These are phyloP conservation scores for Melitaea athalia DNA, from an alignment of 2,888 invertebrate genomes.

Conservation along the genomic window DNA sequence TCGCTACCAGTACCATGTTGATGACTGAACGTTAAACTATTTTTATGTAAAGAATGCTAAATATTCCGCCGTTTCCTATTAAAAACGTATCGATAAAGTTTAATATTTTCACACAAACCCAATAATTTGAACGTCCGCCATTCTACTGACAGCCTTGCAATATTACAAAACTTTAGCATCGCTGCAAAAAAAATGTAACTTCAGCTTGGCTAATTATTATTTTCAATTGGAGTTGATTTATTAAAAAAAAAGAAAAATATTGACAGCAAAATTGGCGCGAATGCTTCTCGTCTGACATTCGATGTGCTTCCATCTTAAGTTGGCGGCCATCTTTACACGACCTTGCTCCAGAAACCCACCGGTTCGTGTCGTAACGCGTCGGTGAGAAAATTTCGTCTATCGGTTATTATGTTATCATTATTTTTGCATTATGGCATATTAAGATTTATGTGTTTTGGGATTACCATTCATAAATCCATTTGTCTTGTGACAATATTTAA, in stretches of 20 bases:
- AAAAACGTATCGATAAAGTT: constrained; percentile 43
- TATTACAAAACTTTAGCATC: constrained; percentile 53
- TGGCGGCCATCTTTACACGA: constrained; percentile 68
- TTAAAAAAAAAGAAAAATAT: constrained; percentile 25
- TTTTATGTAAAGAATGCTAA: not conserved
- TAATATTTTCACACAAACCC: constrained; percentile 58
- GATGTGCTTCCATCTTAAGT: constrained; percentile 58
- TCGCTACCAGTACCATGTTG: not conserved
- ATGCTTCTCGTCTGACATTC: constrained; percentile 66
- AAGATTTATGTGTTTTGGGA: constrained; percentile 5
- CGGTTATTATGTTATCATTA: constrained; percentile 50
- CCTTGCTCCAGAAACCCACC: constrained; percentile 76
- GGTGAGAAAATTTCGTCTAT: constrained; percentile 72
- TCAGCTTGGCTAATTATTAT: constrained; percentile 15
- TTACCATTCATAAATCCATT: not conserved
- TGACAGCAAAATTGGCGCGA: constrained; percentile 66
- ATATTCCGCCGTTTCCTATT: not conserved
- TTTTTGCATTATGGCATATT: constrained; percentile 22
- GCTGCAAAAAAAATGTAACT: constrained; percentile 35
- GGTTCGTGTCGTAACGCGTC: constrained; percentile 68
- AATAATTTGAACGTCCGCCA: constrained; percentile 59
- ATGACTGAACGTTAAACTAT: not conserved
- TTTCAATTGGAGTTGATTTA: constrained; percentile 18
- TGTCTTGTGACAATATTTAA: not conserved
- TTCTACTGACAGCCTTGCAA: constrained; percentile 50